Base-by-base conservation (phyloP, 1,140 invertebrate species). In the Drosophila varians region DNA sequence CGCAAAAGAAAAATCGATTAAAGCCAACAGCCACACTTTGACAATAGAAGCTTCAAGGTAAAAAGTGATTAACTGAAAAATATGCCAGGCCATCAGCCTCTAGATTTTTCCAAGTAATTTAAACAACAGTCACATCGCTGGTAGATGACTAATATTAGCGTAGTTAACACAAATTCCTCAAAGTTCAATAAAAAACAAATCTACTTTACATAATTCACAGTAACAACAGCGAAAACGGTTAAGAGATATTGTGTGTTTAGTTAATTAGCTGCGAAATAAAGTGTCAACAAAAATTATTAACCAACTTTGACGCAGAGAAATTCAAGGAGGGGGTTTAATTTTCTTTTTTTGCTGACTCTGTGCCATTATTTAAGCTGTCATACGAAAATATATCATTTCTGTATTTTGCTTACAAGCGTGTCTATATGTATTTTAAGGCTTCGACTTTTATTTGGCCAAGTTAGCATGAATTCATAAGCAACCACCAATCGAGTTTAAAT, bases 231-330 rank as follows among this genome's bases (percentile, higher is more conserved):
- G 28, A n/a, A 68, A 62, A 82, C 73, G 65, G 54, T 52, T 76
- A 52, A 72, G 60, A 57, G 56, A 61, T 69, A 48, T 54, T 47
- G 45, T 51, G 36, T 25, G 25, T 75, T 72, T 71, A 76, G 77
- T 80, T 80, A 80, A 80, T 83, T 80, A 73, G 77, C 83, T 82
- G 77, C 78, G 77, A 80, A 83, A 76, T 77, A 28, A 57, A 61
- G 56, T 75, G 70, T 80, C 71, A 70, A 78, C 71, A 70, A 62
- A 62, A 68, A 38, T 36, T 26, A 53, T 45, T 9, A 28, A 38
- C 23, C 28, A 31, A 31, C 11, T 31, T 31, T 31, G 28, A 31
- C 11, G 46, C 26, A 19, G 14, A 38, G 31, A 48, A 45, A 36
- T 31, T 49, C 54, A 55, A 45, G 36, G 72, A 55, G 43, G 36